Conservation (phyloP, 2,797 vertebrate genomes). For the Megaceryle alcyon region DNA sequence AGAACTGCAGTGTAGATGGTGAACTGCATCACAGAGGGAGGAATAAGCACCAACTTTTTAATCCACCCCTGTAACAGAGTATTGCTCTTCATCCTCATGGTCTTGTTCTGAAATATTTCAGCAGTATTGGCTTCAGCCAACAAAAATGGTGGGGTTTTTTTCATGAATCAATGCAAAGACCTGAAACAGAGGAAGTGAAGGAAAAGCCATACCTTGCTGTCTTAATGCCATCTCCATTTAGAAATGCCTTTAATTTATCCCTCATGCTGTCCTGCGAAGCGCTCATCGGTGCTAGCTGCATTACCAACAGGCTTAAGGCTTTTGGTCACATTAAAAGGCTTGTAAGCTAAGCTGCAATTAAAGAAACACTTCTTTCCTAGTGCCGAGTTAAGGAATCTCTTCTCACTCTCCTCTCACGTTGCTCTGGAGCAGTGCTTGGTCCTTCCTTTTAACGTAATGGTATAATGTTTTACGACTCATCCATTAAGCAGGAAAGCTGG, state of each 20-base stretch:
- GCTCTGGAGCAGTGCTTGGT: neutral
- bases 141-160: neutral
- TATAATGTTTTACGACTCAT: neutral
- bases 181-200: neutral
- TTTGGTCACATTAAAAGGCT: neutral
- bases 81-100: neutral
- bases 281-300: neutral
- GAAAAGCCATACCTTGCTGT: neutral
- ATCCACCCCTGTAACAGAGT: neutral
- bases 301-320: neutral
- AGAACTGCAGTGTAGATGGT: neutral
- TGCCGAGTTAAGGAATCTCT: neutral
- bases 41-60: neutral
- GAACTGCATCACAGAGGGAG: neutral
- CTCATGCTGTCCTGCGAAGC: neutral
- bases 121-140: slow-evolving; percentile 1
- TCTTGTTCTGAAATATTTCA: neutral
- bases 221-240: neutral
- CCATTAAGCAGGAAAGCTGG: neutral
- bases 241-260: neutral
- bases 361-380: neutral
- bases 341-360: slow-evolving; percentile 26
- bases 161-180: neutral
- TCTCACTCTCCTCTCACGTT: neutral
- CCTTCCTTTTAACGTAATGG: neutral